A percentile compares a stretch with the other conserved stretches of the same genome.
These are phyloP conservation scores for Rhinatrema bivittatum DNA, from an alignment of 2,797 vertebrate genomes.

Conservation along the genomic window DNA sequence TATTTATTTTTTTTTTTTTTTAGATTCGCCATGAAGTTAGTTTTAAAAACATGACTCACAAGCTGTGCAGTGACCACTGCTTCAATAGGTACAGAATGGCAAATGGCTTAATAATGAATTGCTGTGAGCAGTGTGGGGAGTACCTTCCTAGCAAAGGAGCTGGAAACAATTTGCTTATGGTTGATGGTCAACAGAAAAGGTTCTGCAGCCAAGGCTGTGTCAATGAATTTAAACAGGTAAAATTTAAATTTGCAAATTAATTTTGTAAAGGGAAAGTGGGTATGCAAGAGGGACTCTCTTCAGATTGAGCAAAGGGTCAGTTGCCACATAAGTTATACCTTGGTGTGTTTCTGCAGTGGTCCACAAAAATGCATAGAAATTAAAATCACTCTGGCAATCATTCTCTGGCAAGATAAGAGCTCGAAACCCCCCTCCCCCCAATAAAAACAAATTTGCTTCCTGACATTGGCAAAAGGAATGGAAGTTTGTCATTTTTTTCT, in stretches of 20 bases:
- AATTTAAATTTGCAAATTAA: conserved; percentile 9
- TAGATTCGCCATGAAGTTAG: conserved; percentile 98
- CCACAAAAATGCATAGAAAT: too few relatives aligned
- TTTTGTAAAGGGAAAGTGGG: background rate
- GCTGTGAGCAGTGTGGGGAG: conserved; percentile 96
- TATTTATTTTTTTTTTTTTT: conserved; percentile 20
- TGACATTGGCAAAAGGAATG: too few relatives aligned
- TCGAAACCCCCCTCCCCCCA: too few relatives aligned
- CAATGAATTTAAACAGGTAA: conserved; percentile 95
- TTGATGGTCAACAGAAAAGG: conserved; percentile 94
- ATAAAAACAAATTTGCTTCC: too few relatives aligned
- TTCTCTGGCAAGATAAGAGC: too few relatives aligned
- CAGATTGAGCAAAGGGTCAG: too few relatives aligned
- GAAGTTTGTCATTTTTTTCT: background rate
- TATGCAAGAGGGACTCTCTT: too few relatives aligned
- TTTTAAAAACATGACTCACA: conserved; percentile 98
- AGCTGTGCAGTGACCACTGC: conserved; percentile 94
- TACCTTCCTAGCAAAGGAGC: conserved; percentile 90
- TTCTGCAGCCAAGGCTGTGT: conserved; percentile 97
- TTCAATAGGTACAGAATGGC: conserved; percentile 96
- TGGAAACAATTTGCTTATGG: conserved; percentile 85
- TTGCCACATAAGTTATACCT: too few relatives aligned
- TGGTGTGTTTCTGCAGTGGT: too few relatives aligned
- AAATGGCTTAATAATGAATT: conserved; percentile 97
- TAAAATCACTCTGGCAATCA: too few relatives aligned